Percentiles rank a stretch among this genome's conserved stretches.
Evolutionary conservation across 2,113 vertebrate genomes (phyloP).

Genomic region (Heteronetta atricapilla): DNA sequence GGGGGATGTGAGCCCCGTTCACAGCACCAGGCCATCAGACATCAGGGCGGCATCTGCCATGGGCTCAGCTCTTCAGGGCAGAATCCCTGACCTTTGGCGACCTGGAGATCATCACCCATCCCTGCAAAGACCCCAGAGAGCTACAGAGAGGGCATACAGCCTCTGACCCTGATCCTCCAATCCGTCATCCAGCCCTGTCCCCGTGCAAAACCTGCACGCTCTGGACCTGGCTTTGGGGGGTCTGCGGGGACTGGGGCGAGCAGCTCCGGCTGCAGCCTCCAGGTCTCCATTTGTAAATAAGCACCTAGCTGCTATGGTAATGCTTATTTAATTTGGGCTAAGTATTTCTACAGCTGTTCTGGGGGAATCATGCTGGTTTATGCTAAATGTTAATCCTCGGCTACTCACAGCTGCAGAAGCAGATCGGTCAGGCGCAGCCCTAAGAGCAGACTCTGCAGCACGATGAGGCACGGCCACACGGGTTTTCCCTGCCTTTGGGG

Average conservation of each 20-base stretch:
- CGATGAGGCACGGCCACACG: fast-evolving
- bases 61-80: neutral
- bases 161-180: neutral
- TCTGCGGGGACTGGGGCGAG: neutral
- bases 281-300: conserved; percentile 36
- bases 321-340: conserved; percentile 50
- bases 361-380: neutral
- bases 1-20: neutral
- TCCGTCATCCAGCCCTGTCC: neutral
- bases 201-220: neutral
- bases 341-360: conserved; percentile 56
- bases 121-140: neutral
- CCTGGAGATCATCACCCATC: neutral
- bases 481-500: neutral
- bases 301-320: conserved; percentile 56
- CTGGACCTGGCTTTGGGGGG: neutral
- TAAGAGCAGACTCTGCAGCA: neutral
- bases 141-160: neutral
- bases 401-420: conserved; percentile 26
- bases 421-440: neutral
- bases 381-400: neutral
- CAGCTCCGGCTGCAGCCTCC: neutral
- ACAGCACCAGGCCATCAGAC: fast-evolving
- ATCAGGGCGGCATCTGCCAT: neutral
- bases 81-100: neutral